Evolutionary conservation across 1,140 invertebrate genomes (phyloP), one percentile per base, ranked within the genome.

Genomic region (Odontomachus brunneus): DNA sequence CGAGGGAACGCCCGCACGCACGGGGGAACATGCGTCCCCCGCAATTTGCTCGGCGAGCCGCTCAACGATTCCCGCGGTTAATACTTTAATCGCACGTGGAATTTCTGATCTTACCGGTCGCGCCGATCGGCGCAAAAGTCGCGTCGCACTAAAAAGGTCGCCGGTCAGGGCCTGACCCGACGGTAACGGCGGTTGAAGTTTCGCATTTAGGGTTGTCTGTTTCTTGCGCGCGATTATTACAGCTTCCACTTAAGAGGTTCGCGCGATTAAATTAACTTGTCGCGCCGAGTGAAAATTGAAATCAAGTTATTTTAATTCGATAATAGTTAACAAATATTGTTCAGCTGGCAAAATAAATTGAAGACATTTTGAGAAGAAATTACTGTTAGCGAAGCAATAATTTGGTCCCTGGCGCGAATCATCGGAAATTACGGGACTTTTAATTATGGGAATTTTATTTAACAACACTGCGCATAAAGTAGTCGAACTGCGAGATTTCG

Each of bases 21-120:
- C 49, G 65, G 53, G 65, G 75, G 49, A 71, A 51, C 65, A n/a
- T n/a, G 33, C 51, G 53, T 51, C 53, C 19, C 19, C 12, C 29
- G 51, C 71, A 67, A 73, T 75, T 85, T 63, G n/a, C 26, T 73
- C 19, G 29, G 14, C 15, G 11, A 14, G 17, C n/a, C 29, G 62
- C 26, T 86, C 82, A 85, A 63, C 62, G 75, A 82, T 44, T 44
- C 49, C 49, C 2, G 4, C 63, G 24, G 44, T 60, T 72, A 74
- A 78, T 60, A 24, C 82, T 80, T 67, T 55, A 29, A 60, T 67
- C 53, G 38, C 67, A n/a, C 57, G n/a, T 17, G 33, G 22, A 69
- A 51, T 63, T 63, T 65, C 24, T 33, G 12, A 12, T 71, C 19
- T 74, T 29, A 22, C 17, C 17, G 11, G 22, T 63, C 33, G 0